Evolutionary conservation across 2,888 invertebrate genomes (phyloP).

Genomic region (Beris morrisii): DNA sequence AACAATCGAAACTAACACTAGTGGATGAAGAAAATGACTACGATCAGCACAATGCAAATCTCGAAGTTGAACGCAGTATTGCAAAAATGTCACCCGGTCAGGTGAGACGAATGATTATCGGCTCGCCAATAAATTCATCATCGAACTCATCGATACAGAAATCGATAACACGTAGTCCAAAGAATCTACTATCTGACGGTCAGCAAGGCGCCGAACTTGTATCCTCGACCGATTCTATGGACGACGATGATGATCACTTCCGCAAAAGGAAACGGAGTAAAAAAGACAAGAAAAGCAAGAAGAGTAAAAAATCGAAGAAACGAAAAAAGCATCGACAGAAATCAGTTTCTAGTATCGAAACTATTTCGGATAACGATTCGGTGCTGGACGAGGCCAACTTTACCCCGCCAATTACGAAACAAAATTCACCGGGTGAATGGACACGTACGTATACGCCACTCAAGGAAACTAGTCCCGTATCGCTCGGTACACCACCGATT

Average conservation of each 20-base stretch:
- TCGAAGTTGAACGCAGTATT: slow-evolving; percentile 44
- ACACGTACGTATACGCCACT: slow-evolving; percentile 43
- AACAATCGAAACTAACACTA: neutral
- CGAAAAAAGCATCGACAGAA: slow-evolving; percentile 67
- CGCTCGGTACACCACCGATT: slow-evolving; percentile 51
- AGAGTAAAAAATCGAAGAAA: slow-evolving; percentile 74
- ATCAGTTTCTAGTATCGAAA: slow-evolving; percentile 69
- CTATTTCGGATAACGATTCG: slow-evolving; percentile 63
- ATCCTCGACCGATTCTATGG: slow-evolving; percentile 43
- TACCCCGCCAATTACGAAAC: slow-evolving; percentile 49
- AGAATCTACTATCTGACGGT: slow-evolving; percentile 26
- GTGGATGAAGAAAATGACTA: slow-evolving; percentile 34
- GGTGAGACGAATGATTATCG: slow-evolving; percentile 47
- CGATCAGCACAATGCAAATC: slow-evolving; percentile 37
- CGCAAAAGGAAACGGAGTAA: slow-evolving; percentile 59
- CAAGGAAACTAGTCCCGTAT: slow-evolving; percentile 52
- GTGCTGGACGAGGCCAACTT: slow-evolving; percentile 50
- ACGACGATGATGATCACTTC: slow-evolving; percentile 58
- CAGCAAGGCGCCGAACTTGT: slow-evolving; percentile 44
- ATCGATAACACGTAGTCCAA: slow-evolving; percentile 33
- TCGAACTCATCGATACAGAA: slow-evolving; percentile 41
- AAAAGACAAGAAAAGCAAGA: slow-evolving; percentile 65
- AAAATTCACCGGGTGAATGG: slow-evolving; percentile 33
- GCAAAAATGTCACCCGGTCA: slow-evolving; percentile 48
- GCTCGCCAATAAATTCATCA: slow-evolving; percentile 47